Evolutionary conservation across 2,113 vertebrate genomes (phyloP).

Genomic region (Sturnus vulgaris): DNA sequence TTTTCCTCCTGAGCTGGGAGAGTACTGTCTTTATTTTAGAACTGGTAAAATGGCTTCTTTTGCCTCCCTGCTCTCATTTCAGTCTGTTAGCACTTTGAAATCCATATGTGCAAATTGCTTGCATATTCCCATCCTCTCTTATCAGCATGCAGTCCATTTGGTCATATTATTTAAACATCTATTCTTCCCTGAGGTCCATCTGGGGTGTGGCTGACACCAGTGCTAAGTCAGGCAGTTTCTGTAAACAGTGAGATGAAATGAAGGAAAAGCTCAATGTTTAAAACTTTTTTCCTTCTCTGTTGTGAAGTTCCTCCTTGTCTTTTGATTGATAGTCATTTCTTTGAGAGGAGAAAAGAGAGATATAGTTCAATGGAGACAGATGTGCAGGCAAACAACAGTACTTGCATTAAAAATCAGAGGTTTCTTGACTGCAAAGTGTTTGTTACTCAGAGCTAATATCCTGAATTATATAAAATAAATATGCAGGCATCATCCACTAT

Average conservation of each 20-base stretch:
- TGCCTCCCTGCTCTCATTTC: neutral
- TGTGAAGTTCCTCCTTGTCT: neutral
- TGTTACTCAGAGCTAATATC: neutral
- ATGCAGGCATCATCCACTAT: neutral
- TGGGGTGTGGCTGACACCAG: neutral
- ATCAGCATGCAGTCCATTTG: neutral
- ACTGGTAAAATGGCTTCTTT: neutral
- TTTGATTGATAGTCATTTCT: neutral
- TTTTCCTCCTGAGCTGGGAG: neutral
- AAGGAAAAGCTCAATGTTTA: neutral
- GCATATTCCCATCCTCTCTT: accelerated
- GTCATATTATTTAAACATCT: neutral
- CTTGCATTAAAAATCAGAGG: neutral
- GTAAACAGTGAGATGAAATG: neutral
- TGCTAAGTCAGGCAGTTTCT: neutral
- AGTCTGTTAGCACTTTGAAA: neutral
- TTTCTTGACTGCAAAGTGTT: neutral
- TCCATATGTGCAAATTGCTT: accelerated
- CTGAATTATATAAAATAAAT: neutral
- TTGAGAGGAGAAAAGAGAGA: neutral
- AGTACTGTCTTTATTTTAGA: neutral
- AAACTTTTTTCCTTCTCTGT: neutral
- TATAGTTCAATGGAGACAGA: neutral
- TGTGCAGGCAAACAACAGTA: neutral
- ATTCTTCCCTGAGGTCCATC: neutral